Base-by-base conservation (phyloP, 2,113 vertebrate genomes). In the Corythoichthys intestinalis region DNA sequence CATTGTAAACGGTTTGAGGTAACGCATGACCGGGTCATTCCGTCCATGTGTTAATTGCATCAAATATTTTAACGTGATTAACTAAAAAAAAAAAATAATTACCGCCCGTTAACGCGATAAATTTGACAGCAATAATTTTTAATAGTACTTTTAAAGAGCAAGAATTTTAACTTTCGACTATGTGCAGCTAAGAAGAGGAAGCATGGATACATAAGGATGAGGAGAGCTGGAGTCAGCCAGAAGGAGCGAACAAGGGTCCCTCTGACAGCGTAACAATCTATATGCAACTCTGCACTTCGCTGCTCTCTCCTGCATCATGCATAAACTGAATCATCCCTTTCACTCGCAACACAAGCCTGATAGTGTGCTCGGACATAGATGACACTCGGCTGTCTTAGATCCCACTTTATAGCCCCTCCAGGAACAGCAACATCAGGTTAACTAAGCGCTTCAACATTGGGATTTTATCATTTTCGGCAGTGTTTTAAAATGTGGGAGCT, bases 241-340 rank as follows among this genome's bases (percentile, higher is more conserved):
- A 80, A 72, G 12, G 37, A 60, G 75, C 77, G 81, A 85, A 88
- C 87, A 89, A 86, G 84, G 84, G 60, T 64, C 67, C 76, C 78
- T 84, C 84, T 87, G 85, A 90, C 79, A 73, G 81, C 82, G 49
- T 56, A 62, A 80, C 72, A 76, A 88, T 89, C 85, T 83, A 90
- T 75, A 90, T 88, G 86, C 86, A 84, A 78, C 84, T 77, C 83
- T 81, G 82, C 83, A 85, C 88, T 82, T 87, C 83, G 66, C 75
- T 46, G 69, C 85, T 84, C 83, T 79, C 82, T 80, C 80, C 86
- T 81, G 75, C 81, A 79, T 82, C 70, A 82, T 81, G 79, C 83
- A 85, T 82, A 76, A 84, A 77, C 76, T 90, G 82, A 88, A 88
- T 88, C 86, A 84, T 88, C 86, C 84, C 89, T 87, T 86, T 89